Conservation (phyloP, 2,113 vertebrate species). For the Xenopus borealis region DNA sequence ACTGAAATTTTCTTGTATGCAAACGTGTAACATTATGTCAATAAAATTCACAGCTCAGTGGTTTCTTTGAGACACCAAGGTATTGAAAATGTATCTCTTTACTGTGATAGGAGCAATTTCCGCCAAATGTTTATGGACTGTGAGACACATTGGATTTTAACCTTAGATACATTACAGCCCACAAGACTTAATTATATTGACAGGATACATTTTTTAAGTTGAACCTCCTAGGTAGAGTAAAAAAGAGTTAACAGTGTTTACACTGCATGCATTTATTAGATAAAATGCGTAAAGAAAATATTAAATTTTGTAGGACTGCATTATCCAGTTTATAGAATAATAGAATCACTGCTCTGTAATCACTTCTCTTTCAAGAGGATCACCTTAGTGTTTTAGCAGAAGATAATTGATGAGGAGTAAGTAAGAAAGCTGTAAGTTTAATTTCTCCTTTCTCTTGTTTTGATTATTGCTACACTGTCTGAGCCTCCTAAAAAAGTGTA, state of each 20-base stretch:
- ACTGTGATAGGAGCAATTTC: constrained; percentile 32
- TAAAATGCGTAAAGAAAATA: too few relatives aligned
- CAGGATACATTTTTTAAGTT: constrained; percentile 13
- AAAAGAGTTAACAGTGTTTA: neutral
- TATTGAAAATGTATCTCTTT: constrained; percentile 32
- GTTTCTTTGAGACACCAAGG: constrained; percentile 12
- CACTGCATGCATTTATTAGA: too few relatives aligned
- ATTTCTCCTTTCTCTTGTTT: too few relatives aligned
- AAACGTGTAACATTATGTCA: constrained; percentile 26
- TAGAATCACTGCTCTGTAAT: too few relatives aligned
- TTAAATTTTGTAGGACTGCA: too few relatives aligned
- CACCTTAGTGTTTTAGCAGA: too few relatives aligned
- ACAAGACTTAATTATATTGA: constrained; percentile 38
- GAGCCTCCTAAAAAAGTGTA: too few relatives aligned
- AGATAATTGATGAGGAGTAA: too few relatives aligned
- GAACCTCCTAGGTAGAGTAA: neutral
- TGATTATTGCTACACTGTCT: too few relatives aligned
- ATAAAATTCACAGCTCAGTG: constrained; percentile 32
- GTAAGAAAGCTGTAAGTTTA: too few relatives aligned
- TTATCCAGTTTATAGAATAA: too few relatives aligned
- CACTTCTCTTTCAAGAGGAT: too few relatives aligned
- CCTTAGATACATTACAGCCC: constrained; percentile 25
- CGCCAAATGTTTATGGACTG: constrained; percentile 31
- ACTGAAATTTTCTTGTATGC: neutral
- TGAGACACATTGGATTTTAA: constrained; percentile 23